These are phyloP conservation scores for Epinotia brunnichana DNA, from an alignment of 2,888 invertebrate species.

Conservation along the genomic window DNA sequence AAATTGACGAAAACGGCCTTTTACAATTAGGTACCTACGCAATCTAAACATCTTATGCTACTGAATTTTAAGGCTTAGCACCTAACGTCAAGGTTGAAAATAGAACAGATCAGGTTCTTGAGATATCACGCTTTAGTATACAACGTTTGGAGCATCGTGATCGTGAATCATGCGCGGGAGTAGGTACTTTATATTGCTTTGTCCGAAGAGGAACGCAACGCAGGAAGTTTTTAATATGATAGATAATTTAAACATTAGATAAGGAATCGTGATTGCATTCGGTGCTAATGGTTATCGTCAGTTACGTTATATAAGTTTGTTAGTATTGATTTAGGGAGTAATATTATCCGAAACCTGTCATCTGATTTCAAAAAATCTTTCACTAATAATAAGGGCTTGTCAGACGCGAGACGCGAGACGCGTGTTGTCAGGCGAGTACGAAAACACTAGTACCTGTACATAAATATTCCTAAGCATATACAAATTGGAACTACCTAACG, in stretches of 20 bases:
- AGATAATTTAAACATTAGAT: not conserved
- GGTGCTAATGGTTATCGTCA: too few relatives aligned
- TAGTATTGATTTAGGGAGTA: too few relatives aligned
- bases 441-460: too few relatives aligned
- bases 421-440: too few relatives aligned
- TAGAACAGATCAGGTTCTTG: not conserved
- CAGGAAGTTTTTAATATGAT: not conserved
- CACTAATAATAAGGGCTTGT: too few relatives aligned
- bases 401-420: too few relatives aligned
- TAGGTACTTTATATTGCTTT: not conserved
- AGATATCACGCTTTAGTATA: not conserved
- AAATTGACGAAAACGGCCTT: slow-evolving; percentile 1
- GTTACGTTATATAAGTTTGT: too few relatives aligned
- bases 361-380: too few relatives aligned
- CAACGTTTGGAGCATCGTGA: not conserved
- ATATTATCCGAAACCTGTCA: too few relatives aligned
- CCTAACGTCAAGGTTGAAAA: not conserved
- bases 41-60: not conserved
- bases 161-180: slow-evolving; percentile 7
- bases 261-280: not conserved
- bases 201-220: not conserved
- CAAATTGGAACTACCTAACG: too few relatives aligned
- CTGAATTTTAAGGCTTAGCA: not conserved
- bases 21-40: not conserved
- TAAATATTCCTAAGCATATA: too few relatives aligned